These are phyloP conservation scores for Cyanistes caeruleus DNA, from an alignment of 2,113 vertebrate genomes.

Conservation along the genomic window DNA sequence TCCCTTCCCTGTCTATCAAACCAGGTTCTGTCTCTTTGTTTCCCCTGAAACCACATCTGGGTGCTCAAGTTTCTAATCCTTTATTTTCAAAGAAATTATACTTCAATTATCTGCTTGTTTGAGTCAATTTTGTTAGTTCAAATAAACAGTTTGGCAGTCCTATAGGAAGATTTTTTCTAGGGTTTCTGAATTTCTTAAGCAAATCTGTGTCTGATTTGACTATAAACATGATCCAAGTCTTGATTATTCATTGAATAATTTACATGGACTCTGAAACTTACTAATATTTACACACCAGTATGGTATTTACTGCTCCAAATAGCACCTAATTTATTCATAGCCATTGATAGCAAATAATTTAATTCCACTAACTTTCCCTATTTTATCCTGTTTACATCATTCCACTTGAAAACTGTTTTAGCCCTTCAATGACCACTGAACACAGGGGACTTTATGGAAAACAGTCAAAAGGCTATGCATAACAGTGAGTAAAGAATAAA, in stretches of 20 bases:
- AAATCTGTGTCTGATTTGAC: not conserved
- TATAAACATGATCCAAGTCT: not conserved
- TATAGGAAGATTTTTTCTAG: not conserved
- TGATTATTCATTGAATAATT: not conserved
- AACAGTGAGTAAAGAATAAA: not conserved
- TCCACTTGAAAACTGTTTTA: not conserved
- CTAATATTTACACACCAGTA: not conserved
- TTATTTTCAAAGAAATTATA: not conserved
- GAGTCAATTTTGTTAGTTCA: not conserved
- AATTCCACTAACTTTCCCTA: not conserved
- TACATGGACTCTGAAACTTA: not conserved
- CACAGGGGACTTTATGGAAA: not conserved
- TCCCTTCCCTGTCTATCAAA: constrained; percentile 21
- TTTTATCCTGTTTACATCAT: not conserved
- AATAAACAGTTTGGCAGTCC: not conserved
- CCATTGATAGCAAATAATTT: not conserved
- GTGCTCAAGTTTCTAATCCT: not conserved
- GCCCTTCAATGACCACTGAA: not conserved
- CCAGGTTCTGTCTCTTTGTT: not conserved
- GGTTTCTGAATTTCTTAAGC: not conserved
- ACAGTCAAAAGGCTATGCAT: not conserved
- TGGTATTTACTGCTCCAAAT: not conserved
- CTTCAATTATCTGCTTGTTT: not conserved
- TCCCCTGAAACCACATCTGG: not conserved
- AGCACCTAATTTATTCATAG: not conserved